Conservation (phyloP, 2,113 vertebrate genomes). For the Callocephalon fimbriatum region DNA sequence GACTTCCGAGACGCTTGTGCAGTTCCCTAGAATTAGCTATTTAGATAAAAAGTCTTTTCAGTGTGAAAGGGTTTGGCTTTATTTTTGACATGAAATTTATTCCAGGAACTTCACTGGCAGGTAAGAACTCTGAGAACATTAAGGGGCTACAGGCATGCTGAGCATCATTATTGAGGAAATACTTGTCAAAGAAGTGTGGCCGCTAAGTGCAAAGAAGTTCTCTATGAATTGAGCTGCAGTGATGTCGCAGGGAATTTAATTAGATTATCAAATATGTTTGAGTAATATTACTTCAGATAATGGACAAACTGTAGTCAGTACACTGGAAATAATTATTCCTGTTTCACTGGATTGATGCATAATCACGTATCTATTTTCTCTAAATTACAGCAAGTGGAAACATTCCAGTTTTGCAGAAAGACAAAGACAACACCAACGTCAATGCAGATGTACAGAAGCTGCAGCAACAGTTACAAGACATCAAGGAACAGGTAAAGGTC, state of each 20-base stretch:
- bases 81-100: background rate
- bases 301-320: background rate
- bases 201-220: background rate
- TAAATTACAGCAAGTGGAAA: conserved; percentile 89
- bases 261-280: background rate
- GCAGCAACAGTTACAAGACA: conserved; percentile 98
- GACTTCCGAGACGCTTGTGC: background rate
- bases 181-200: background rate
- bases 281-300: background rate
- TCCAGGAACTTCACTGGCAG: background rate
- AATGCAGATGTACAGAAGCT: conserved; percentile 98
- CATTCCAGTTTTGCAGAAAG: conserved; percentile 94
- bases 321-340: background rate
- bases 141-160: background rate
- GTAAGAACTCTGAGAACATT: background rate
- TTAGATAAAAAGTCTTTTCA: background rate
- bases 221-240: background rate
- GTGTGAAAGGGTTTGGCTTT: background rate
- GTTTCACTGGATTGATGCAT: background rate
- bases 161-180: background rate
- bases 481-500: conserved; percentile 92
- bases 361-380: background rate
- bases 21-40: background rate
- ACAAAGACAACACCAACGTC: conserved; percentile 99
- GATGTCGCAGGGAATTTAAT: background rate